These are phyloP conservation scores for Dynastes grantii DNA, from an alignment of 2,888 invertebrate species.

Conservation along the genomic window DNA sequence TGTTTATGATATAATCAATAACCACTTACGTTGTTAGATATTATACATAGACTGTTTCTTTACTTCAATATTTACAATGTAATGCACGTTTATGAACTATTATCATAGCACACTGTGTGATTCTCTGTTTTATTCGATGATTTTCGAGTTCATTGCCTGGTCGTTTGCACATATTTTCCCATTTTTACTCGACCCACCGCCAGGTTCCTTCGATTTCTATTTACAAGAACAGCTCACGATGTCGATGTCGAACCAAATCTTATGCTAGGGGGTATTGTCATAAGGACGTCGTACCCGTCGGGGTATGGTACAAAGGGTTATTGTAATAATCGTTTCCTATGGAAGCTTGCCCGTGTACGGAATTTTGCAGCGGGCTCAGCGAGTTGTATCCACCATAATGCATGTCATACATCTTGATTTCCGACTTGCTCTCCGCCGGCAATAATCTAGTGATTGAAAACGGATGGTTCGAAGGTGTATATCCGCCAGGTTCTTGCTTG, in stretches of 20 bases:
- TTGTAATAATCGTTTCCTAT: slow-evolving; percentile 86
- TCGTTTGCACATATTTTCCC: slow-evolving; percentile 10
- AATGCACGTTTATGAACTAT: slow-evolving; percentile 34
- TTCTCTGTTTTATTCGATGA: slow-evolving; percentile 19
- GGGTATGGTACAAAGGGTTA: slow-evolving; percentile 84
- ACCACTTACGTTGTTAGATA: slow-evolving; percentile 33
- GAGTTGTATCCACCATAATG: slow-evolving; percentile 77
- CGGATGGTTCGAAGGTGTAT: slow-evolving; percentile 90
- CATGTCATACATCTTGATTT: slow-evolving; percentile 94
- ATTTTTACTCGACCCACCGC: background rate
- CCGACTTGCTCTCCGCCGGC: slow-evolving; percentile 90
- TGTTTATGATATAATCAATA: slow-evolving; percentile 30
- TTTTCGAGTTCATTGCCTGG: background rate
- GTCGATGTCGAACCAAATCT: slow-evolving; percentile 63
- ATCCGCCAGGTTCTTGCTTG: slow-evolving; percentile 74
- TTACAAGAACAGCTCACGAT: slow-evolving; percentile 31
- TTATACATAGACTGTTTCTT: slow-evolving; percentile 22
- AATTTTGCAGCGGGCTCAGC: slow-evolving; percentile 76
- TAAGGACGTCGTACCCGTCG: slow-evolving; percentile 86
- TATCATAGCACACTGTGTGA: slow-evolving; percentile 8
- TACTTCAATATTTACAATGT: slow-evolving; percentile 23
- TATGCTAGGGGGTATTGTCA: slow-evolving; percentile 95
- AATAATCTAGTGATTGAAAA: slow-evolving; percentile 96
- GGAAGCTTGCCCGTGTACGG: slow-evolving; percentile 72
- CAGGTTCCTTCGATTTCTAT: slow-evolving; percentile 1